These are phyloP conservation scores for Drosophila setosimentum DNA, from an alignment of 2,888 invertebrate species.

Conservation along the genomic window DNA sequence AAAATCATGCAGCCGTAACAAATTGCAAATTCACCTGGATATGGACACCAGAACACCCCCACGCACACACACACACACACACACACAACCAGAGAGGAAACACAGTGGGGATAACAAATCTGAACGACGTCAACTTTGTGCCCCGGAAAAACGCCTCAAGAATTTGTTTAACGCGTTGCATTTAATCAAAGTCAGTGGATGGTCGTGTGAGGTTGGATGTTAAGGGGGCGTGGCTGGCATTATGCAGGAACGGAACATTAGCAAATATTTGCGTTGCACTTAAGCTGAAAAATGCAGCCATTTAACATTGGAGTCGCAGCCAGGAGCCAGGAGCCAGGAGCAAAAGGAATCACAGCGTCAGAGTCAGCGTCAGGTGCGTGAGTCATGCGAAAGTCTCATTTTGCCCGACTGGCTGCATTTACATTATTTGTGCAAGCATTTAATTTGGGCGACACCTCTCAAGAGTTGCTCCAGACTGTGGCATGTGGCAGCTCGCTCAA, in stretches of 20 bases:
- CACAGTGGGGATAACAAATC: constrained; percentile 59
- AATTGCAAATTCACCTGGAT: constrained; percentile 35
- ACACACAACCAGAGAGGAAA: constrained; percentile 1
- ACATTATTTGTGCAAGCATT: constrained; percentile 50
- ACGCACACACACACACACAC: background rate
- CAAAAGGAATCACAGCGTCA: constrained; percentile 32
- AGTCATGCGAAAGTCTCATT: constrained; percentile 65
- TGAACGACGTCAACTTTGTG: constrained; percentile 48
- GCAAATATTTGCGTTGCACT: constrained; percentile 81
- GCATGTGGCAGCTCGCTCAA: constrained; percentile 19
- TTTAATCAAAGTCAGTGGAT: constrained; percentile 70
- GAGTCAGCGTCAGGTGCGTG: constrained; percentile 60
- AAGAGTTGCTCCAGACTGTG: constrained; percentile 28
- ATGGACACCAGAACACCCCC: constrained; percentile 41
- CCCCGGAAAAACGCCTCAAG: constrained; percentile 56
- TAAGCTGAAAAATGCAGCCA: constrained; percentile 70
- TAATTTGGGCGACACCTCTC: constrained; percentile 63
- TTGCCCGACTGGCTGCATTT: constrained; percentile 40
- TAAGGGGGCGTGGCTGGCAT: constrained; percentile 36
- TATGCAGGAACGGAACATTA: constrained; percentile 68
- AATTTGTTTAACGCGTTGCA: constrained; percentile 72
- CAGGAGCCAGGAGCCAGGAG: constrained; percentile 10
- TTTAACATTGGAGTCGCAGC: constrained; percentile 52
- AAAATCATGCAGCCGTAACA: constrained; percentile 38
- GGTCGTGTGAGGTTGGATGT: background rate